Base-by-base conservation (phyloP, 2,797 vertebrate genomes). In the Odontamblyopus rebecca region DNA sequence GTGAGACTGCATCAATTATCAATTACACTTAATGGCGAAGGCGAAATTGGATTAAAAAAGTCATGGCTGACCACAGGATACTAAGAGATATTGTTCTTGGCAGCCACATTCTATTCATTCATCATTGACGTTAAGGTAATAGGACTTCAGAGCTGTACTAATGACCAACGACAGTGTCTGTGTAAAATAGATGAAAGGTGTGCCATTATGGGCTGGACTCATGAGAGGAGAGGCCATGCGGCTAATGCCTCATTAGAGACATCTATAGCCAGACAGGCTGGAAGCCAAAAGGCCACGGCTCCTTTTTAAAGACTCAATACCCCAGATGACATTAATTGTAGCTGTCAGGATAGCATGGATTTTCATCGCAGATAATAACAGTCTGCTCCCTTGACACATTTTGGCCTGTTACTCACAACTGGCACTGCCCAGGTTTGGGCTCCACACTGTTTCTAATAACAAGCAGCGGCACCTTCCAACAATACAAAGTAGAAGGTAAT, bases 181-280 rank as follows among this genome's bases (percentile, higher is more conserved):
- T 93, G 92, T 93, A 91, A 92, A 93, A 93, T 92, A 93, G 92
- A 94, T 93, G 92, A 94, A 94, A 94, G 92, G 92, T 95, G 93
- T 93, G 91, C 93, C 90, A 91, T 94, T 93, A 93, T 88, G 87
- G 89, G 89, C 78, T 89, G 82, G 89, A 87, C 89, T 91, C 85
- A 87, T 85, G 91, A 92, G 93, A 94, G 88, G 90, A 84, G 89
- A 94, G 88, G 91, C 87, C 89, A 92, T 87, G 89, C 93, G 89
- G 93, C 89, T 95, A 96, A 95, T 92, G 90, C 92, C 91, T 95
- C 93, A 95, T 94, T 92, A 94, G 92, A 92, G 89, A 84, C 89
- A 92, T 92, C 80, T 87, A 92, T 90, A 93, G 90, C 91, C 93
- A 93, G 93, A 93, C 61, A 91, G 89, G 88, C 86, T 93, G 91